Evolutionary conservation across 1,140 invertebrate species (phyloP).

Genomic region (Orussus abietinus): DNA sequence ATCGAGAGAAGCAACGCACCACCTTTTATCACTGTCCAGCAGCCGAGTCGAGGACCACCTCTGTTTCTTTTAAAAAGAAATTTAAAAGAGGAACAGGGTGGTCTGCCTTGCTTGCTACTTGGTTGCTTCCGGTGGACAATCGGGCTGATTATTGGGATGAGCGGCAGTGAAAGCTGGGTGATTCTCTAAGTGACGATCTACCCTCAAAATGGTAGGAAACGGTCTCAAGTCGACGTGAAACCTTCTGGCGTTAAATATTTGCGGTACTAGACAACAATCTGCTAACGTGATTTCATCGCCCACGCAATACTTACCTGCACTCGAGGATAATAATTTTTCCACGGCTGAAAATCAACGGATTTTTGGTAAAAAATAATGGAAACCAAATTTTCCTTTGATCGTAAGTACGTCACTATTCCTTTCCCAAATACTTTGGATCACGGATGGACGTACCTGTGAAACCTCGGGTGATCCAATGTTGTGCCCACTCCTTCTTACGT

Average conservation of each 20-base stretch:
- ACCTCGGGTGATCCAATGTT: slow-evolving; percentile 86
- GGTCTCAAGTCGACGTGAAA: slow-evolving; percentile 87
- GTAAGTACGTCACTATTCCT: too few relatives aligned
- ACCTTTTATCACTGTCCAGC: slow-evolving; percentile 32
- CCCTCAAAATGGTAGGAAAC: slow-evolving; percentile 84
- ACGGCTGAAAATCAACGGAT: slow-evolving; percentile 71
- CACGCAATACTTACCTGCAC: slow-evolving; percentile 89
- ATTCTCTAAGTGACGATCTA: slow-evolving; percentile 80
- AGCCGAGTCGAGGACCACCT: slow-evolving; percentile 32
- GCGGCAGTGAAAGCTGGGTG: slow-evolving; percentile 84
- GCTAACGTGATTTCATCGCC: slow-evolving; percentile 91
- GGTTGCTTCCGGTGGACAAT: slow-evolving; percentile 81
- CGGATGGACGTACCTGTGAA: slow-evolving; percentile 71
- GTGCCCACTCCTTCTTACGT: slow-evolving; percentile 87
- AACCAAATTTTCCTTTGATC: too few relatives aligned
- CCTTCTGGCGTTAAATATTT: slow-evolving; percentile 87
- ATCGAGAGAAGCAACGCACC: slow-evolving; percentile 5
- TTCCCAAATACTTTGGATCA: too few relatives aligned
- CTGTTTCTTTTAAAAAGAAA: slow-evolving; percentile 22
- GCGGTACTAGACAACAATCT: slow-evolving; percentile 92
- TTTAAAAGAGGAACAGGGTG: slow-evolving; percentile 53
- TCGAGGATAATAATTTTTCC: slow-evolving; percentile 79
- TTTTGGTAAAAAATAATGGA: too few relatives aligned
- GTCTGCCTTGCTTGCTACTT: slow-evolving; percentile 63
- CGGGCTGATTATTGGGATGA: slow-evolving; percentile 84